These are phyloP conservation scores for Phallusia fumigata DNA, from an alignment of 23 tunicate genomes.

Conservation along the genomic window DNA sequence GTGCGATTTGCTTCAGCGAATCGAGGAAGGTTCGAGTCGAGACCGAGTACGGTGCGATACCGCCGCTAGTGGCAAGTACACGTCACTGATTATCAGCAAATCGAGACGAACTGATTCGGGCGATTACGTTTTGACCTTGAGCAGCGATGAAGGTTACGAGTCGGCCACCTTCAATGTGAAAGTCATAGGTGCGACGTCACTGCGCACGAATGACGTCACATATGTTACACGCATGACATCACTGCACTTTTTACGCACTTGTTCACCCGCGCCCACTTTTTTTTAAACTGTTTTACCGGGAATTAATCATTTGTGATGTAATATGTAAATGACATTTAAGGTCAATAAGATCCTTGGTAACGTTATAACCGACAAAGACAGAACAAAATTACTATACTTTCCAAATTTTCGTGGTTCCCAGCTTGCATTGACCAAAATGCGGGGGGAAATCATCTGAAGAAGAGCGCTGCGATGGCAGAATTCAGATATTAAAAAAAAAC, in stretches of 20 bases:
- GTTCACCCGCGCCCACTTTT: not conserved
- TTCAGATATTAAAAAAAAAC: too few relatives aligned
- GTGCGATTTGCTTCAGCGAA: slow-evolving; percentile 8
- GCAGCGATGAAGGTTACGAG: slow-evolving; percentile 78
- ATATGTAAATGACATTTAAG: too few relatives aligned
- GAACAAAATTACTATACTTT: too few relatives aligned
- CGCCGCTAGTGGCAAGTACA: slow-evolving; percentile 46
- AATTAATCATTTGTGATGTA: too few relatives aligned
- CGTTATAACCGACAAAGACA: too few relatives aligned
- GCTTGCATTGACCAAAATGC: too few relatives aligned
- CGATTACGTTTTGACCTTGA: slow-evolving; percentile 61
- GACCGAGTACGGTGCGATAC: slow-evolving; percentile 59
- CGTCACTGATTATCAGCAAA: slow-evolving; percentile 74
- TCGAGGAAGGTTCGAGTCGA: slow-evolving; percentile 33
- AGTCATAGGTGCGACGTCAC: slow-evolving; percentile 66
- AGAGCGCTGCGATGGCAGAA: too few relatives aligned
- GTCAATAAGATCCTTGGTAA: too few relatives aligned
- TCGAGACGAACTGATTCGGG: slow-evolving; percentile 74
- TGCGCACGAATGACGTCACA: slow-evolving; percentile 1
- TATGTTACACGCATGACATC: not conserved
- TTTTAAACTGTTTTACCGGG: too few relatives aligned
- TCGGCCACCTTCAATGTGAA: slow-evolving; percentile 69
- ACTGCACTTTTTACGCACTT: not conserved
- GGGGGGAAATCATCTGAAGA: too few relatives aligned
- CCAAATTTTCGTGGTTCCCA: too few relatives aligned